Base-by-base conservation (phyloP, 2,113 vertebrate species). In the Eupsittula cactorum region DNA sequence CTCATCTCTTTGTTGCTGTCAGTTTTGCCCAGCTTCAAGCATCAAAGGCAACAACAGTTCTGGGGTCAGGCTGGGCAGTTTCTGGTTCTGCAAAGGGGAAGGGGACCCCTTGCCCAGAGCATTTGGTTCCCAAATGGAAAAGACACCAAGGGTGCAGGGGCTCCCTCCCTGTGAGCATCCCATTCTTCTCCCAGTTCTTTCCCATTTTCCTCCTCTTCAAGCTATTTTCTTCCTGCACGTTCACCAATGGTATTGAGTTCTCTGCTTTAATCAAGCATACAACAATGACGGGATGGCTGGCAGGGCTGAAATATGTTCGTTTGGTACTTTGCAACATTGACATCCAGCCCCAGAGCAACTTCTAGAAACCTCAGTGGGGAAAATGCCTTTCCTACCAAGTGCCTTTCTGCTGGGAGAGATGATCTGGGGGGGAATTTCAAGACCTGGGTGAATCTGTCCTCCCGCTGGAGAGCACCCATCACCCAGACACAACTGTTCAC, bases 381-480 rank as follows among this genome's bases (percentile, higher is more conserved):
- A 44, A 65, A 25, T 0, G 8, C 1, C n/a, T 39, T 35, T 76
- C 24, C 44, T 25, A 11, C 44, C 60, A 8, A 41, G 71, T 3
- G 25, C 44, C 5, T 27, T 55, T 53, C 83, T 46, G 63, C 52
- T 5, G 65, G 44, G 28, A 65, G 60, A 76, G 39, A 8, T 9
- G 13, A 17, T n/a, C 3, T 44, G 10, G 6, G 0, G 49, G 2
- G 78, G 57, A 42, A 64, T 50, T 47, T 79, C 60, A 42, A 86
- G n/a, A 42, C 10, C 57, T 33, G 70, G 33, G 60, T 41, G 52
- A 41, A 23, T 71, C 64, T 16, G 7, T 49, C 13, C 12, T 8
- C 50, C 53, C 28, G 0, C 11, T 0, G 1, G 4, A 41, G 46
- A 75, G 17, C 7, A 7, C 37, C 17, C 1, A 0, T 37, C 69